Percentiles rank a stretch among this genome's conserved stretches.
These are phyloP conservation scores for Trachythela sp. DNA, from an alignment of 64 coral and sea anemone species.

Conservation along the genomic window DNA sequence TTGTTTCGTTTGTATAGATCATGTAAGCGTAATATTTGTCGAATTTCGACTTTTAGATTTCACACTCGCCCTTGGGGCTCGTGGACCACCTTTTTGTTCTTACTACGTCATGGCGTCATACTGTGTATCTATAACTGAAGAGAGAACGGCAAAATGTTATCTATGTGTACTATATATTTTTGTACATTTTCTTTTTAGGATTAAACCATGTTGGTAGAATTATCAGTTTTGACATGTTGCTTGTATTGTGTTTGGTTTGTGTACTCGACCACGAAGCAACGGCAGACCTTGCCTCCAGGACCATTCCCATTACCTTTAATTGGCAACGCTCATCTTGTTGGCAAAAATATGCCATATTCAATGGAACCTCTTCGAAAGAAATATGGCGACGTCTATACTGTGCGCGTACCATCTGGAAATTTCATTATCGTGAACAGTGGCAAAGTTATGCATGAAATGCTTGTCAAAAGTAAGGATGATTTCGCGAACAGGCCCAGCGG, in stretches of 20 bases:
- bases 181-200: too few relatives aligned
- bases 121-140: too few relatives aligned
- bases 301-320: not conserved
- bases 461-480: constrained; percentile 47
- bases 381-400: constrained; percentile 56
- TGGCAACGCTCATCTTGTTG: not conserved
- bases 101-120: too few relatives aligned
- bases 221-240: too few relatives aligned
- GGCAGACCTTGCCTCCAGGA: not conserved
- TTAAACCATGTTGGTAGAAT: too few relatives aligned
- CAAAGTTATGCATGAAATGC: constrained; percentile 49
- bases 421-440: constrained; percentile 51
- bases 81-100: too few relatives aligned
- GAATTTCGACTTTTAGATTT: too few relatives aligned
- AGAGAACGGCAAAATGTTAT: too few relatives aligned
- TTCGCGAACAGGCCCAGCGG: constrained; percentile 65
- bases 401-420: constrained; percentile 44
- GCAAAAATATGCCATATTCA: constrained; percentile 30
- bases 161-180: too few relatives aligned
- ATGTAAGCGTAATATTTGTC: too few relatives aligned
- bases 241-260: not conserved
- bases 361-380: constrained; percentile 46
- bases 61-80: too few relatives aligned
- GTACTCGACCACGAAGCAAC: not conserved
- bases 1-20: too few relatives aligned